Evolutionary conservation across 2,797 vertebrate genomes (phyloP).

Genomic region (Poeciliopsis presidionis): DNA sequence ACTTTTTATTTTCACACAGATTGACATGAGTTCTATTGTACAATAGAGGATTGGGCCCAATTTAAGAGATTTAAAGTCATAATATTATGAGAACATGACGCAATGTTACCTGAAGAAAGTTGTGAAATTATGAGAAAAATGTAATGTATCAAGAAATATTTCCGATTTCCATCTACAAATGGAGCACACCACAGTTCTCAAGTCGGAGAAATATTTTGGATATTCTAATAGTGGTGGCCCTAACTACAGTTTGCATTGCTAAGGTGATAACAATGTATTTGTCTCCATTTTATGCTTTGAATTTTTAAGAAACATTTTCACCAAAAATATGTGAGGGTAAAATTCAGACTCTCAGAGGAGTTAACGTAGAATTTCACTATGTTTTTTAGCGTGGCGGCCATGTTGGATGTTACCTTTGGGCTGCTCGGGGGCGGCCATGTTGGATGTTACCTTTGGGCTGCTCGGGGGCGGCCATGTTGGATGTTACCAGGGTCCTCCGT

Average conservation of each 20-base stretch:
- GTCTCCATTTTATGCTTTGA: not conserved
- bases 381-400: not conserved
- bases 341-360: not conserved
- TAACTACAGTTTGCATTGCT: not conserved
- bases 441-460: not conserved
- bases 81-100: not conserved
- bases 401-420: not conserved
- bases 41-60: not conserved
- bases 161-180: too few species aligned
- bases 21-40: not conserved
- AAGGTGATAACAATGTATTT: not conserved
- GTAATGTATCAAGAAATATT: too few species aligned
- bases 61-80: not conserved
- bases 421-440: not conserved
- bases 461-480: not conserved
- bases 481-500: not conserved
- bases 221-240: not conserved
- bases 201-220: not conserved
- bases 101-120: not conserved
- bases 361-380: too few species aligned
- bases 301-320: not conserved
- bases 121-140: not conserved
- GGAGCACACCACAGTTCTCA: too few species aligned
- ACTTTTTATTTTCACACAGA: constrained; percentile 5
- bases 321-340: not conserved